Evolutionary conservation across 1,140 invertebrate species (phyloP).

Genomic region (Caligus rogercresseyi): DNA sequence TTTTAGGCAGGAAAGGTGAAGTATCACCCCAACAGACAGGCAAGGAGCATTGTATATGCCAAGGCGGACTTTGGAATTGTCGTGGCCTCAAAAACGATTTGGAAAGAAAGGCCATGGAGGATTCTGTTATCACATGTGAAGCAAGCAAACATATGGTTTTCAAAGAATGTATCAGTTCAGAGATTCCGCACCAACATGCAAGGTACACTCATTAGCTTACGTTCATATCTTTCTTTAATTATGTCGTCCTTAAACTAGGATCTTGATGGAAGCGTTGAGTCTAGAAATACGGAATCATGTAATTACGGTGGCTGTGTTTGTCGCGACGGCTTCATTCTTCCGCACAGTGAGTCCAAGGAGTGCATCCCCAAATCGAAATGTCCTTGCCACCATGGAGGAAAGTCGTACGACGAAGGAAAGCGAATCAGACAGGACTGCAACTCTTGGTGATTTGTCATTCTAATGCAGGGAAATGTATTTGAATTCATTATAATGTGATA

Average conservation of each 20-base stretch:
- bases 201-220: too few species aligned
- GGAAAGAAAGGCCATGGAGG: not conserved
- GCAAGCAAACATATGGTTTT: not conserved
- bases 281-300: not conserved
- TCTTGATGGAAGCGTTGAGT: not conserved
- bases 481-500: too few species aligned
- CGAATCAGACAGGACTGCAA: slow-evolving; percentile 62
- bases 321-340: slow-evolving; percentile 50
- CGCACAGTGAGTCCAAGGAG: slow-evolving; percentile 38
- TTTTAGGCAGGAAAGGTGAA: not conserved
- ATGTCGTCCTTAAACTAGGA: too few species aligned
- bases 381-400: slow-evolving; percentile 69
- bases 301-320: slow-evolving; percentile 51
- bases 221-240: too few species aligned
- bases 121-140: not conserved
- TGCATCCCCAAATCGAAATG: slow-evolving; percentile 52
- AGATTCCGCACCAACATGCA: not conserved
- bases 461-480: not conserved
- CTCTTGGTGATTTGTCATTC: slow-evolving; percentile 56
- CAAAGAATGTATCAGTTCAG: not conserved
- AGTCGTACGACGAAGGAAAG: slow-evolving; percentile 55
- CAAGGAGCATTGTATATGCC: slow-evolving; percentile 38
- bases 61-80: slow-evolving; percentile 53
- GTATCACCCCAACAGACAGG: not conserved
- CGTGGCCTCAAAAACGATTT: slow-evolving; percentile 14